These are phyloP conservation scores for Azorinus chamasolen DNA, from an alignment of 2,888 invertebrate species.

Conservation along the genomic window DNA sequence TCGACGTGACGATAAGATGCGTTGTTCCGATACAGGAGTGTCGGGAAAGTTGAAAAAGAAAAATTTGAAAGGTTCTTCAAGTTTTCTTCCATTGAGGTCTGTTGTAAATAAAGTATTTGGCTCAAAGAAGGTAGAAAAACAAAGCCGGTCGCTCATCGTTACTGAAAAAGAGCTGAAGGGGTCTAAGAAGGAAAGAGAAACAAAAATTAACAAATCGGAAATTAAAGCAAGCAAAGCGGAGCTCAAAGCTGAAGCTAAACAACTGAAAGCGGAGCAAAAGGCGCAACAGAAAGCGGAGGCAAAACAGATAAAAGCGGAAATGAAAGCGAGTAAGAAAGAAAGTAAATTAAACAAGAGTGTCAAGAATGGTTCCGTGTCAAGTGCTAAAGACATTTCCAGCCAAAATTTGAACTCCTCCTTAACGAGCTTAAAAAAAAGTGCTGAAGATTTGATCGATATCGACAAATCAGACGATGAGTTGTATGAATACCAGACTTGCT, in stretches of 20 bases:
- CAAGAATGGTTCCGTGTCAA: neutral
- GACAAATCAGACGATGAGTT: conserved; percentile 54
- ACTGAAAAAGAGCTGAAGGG: conserved; percentile 36
- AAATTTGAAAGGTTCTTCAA: conserved; percentile 54
- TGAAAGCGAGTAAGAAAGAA: conserved; percentile 52
- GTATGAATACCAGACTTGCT: too few relatives aligned
- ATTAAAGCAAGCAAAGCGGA: conserved; percentile 38
- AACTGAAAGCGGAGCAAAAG: conserved; percentile 37
- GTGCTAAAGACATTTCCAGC: conserved; percentile 13
- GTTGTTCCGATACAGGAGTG: conserved; percentile 48
- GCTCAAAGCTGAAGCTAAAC: conserved; percentile 47
- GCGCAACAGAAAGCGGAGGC: conserved; percentile 35
- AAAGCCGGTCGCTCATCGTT: conserved; percentile 22
- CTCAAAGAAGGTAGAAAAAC: conserved; percentile 38
- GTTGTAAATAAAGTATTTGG: conserved; percentile 63
- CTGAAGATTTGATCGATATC: conserved; percentile 60
- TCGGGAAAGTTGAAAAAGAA: conserved; percentile 54
- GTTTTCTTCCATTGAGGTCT: conserved; percentile 52
- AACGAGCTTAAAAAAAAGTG: conserved; percentile 61
- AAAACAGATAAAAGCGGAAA: conserved; percentile 46
- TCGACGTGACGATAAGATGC: conserved; percentile 50
- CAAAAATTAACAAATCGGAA: conserved; percentile 51
- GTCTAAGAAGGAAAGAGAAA: conserved; percentile 37
- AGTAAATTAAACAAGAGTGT: conserved; percentile 56
- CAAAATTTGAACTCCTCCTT: conserved; percentile 48